Evolutionary conservation across 2,113 vertebrate species (phyloP), one percentile per base, ranked within the genome.

Genomic region (Cariama cristata): DNA sequence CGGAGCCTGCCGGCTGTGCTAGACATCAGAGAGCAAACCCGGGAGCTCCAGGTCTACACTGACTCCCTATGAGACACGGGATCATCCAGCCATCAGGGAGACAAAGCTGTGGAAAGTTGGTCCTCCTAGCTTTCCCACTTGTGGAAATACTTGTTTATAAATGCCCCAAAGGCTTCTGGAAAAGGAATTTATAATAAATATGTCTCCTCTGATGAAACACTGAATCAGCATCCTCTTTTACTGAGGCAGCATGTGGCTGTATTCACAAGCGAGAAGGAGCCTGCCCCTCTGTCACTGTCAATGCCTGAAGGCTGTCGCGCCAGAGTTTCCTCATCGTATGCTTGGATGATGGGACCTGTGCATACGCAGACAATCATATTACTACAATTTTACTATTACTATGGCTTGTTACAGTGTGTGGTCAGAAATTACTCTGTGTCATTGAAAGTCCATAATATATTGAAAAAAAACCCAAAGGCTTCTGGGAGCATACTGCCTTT

Each of bases 71-170:
- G 50, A 40, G 38, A 19, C 23, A 1, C 27, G 3, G 18, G 27
- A 0, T 8, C 49, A 13, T 24, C 12, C 21, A 4, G 30, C 23
- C 9, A 0, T 14, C 47, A 0, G 23, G 20, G 28, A 6, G n/a
- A 3, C 3, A 12, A 12, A 18, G 35, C 16, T 11, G 13, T 1
- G 8, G 20, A 12, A 8, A 7, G n/a, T n/a, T 11, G 24, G 28
- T 3, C 12, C 17, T 23, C 1, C 26, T 10, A 7, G 35, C 19
- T 2, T 8, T 33, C 18, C 22, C 11, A 0, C 14, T 4, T 13
- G 14, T 6, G 49, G 11, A 7, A 38, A 4, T 8, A 0, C 22
- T 6, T 1, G 6, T 8, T 8, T 14, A 2, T 6, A 4, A 32
- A 23, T 4, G 30, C 3, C 38, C 6, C 32, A 2, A 26, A 58